phyloP scores from a whole-genome alignment of 2,888 invertebrate genomes.

The Aleiodes alternator region DNA sequence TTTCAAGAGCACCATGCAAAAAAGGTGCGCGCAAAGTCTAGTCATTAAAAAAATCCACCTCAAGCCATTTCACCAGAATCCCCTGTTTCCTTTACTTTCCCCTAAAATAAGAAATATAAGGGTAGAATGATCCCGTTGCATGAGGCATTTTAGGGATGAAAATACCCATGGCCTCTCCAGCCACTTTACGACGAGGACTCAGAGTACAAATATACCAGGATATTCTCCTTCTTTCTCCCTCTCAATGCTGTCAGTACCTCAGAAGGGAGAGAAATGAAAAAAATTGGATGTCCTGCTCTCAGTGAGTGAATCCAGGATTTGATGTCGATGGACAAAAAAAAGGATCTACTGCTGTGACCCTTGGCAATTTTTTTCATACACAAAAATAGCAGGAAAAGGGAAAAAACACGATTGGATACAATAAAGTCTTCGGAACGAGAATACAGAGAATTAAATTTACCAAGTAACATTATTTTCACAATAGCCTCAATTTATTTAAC shows the following conservation, averaged over 20 bases:
- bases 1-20: too few relatives aligned
- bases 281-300: constrained; percentile 21
- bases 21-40: too few relatives aligned
- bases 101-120: neutral
- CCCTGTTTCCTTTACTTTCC: neutral
- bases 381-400: neutral
- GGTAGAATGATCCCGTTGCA: constrained; percentile 10
- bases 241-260: neutral
- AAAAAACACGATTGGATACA: constrained; percentile 5
- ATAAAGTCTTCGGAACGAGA: too few relatives aligned
- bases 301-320: constrained; percentile 12
- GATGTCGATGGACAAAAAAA: constrained; percentile 28
- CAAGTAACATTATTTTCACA: too few relatives aligned
- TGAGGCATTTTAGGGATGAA: constrained; percentile 26
- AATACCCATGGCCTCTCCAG: constrained; percentile 27
- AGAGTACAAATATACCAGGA: neutral
- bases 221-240: constrained; percentile 4
- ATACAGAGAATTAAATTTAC: too few relatives aligned
- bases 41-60: too few relatives aligned
- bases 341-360: neutral
- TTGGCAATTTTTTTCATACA: neutral
- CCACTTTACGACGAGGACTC: constrained; percentile 39
- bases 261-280: constrained; percentile 23
- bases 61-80: too few relatives aligned
- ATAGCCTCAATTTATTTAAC: too few relatives aligned